A percentile compares a stretch with the other conserved stretches of the same genome.
Evolutionary conservation across 1,140 invertebrate species (phyloP).

Genomic region (Acromyrmex heyeri): DNA sequence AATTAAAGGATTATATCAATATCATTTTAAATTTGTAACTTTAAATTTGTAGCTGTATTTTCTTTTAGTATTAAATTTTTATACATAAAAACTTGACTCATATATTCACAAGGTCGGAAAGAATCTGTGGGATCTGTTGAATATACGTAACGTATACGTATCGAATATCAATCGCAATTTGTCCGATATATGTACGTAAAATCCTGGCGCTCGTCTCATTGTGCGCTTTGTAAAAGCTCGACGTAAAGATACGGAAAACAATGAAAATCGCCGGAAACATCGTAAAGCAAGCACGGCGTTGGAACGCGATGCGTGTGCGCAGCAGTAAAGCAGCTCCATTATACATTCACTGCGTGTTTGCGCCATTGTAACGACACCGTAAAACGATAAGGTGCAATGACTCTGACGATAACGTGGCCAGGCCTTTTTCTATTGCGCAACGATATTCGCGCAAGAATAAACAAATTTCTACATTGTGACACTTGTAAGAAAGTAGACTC

Average conservation of each 20-base stretch:
- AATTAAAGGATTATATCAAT: neutral
- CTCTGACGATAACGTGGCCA: conserved; percentile 45
- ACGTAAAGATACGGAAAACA: conserved; percentile 15
- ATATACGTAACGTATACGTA: neutral
- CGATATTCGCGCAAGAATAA: neutral
- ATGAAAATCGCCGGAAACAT: conserved; percentile 32
- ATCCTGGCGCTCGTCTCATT: neutral
- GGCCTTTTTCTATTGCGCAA: conserved; percentile 24
- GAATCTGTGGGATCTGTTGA: neutral
- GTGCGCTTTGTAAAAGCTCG: conserved; percentile 7
- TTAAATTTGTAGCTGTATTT: neutral
- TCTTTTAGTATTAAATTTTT: neutral
- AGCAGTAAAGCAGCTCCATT: conserved; percentile 38
- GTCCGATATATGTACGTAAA: conserved; percentile 1
- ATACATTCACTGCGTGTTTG: conserved; percentile 37
- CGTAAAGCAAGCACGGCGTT: conserved; percentile 17
- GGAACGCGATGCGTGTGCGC: neutral
- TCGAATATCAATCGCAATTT: neutral
- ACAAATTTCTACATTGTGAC: conserved; percentile 18
- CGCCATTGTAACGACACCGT: conserved; percentile 35
- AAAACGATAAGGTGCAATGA: conserved; percentile 62
- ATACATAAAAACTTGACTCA: neutral
- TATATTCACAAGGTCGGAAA: neutral
- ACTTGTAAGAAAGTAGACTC: neutral
- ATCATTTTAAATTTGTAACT: neutral